Evolutionary conservation across 2,888 invertebrate species (phyloP).

Genomic region (Galerucella calmariensis): DNA sequence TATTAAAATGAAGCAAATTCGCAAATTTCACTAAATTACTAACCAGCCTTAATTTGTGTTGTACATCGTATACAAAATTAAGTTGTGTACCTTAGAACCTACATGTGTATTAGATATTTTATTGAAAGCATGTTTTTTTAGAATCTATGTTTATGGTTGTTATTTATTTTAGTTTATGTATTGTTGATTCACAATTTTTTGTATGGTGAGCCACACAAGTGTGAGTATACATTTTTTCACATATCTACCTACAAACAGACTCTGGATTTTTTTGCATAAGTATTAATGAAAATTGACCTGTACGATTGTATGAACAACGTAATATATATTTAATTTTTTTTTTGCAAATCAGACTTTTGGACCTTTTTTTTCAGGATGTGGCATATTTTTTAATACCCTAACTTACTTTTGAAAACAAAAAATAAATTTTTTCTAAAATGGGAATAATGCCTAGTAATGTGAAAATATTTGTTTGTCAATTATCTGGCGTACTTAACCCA

Average conservation of each 20-base stretch:
- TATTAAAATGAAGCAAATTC: too few relatives aligned
- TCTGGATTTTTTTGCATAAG: background rate
- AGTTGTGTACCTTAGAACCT: slow-evolving; percentile 54
- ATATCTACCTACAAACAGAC: background rate
- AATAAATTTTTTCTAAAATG: too few relatives aligned
- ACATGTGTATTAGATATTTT: slow-evolving; percentile 51
- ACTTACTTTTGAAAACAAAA: too few relatives aligned
- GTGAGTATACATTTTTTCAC: slow-evolving; percentile 11
- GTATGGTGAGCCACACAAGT: slow-evolving; percentile 42
- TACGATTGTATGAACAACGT: too few relatives aligned
- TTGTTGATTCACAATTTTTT: slow-evolving; percentile 57
- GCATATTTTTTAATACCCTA: too few relatives aligned
- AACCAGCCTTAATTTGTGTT: slow-evolving; percentile 37
- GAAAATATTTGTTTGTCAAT: background rate
- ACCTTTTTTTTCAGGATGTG: too few relatives aligned
- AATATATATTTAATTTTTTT: too few relatives aligned
- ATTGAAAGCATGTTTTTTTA: slow-evolving; percentile 61
- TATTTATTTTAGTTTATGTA: slow-evolving; percentile 59
- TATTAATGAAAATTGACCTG: too few relatives aligned
- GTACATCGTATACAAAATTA: slow-evolving; percentile 46
- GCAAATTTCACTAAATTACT: background rate
- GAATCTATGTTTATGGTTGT: slow-evolving; percentile 61
- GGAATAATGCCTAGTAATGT: too few relatives aligned
- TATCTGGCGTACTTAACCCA: slow-evolving; percentile 35
- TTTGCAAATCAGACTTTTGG: too few relatives aligned